Evolutionary conservation across 2,113 vertebrate species (phyloP).

Genomic region (Muntiacus reevesi): DNA sequence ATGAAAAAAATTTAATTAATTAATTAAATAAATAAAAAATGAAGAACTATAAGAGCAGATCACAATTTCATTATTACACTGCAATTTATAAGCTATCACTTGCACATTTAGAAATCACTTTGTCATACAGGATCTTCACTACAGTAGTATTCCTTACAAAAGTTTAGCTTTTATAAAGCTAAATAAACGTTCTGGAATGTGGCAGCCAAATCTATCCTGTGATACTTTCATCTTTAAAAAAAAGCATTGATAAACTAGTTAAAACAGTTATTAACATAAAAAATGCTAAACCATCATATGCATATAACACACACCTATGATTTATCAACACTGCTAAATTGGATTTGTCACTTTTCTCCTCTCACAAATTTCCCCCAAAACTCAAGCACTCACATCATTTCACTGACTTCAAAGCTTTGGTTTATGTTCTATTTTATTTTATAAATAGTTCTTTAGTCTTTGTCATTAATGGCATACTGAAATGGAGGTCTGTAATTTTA

Average conservation of each 20-base stretch:
- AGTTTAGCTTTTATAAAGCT: background rate
- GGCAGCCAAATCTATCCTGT: background rate
- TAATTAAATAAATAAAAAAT: background rate
- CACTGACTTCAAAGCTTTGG: background rate
- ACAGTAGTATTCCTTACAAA: background rate
- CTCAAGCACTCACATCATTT: background rate
- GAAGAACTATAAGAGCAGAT: background rate
- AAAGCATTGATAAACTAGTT: background rate
- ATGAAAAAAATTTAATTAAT: too few species aligned
- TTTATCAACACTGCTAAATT: background rate
- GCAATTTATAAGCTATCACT: background rate
- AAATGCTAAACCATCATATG: background rate
- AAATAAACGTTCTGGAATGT: background rate
- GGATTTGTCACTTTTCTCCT: background rate
- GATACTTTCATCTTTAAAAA: conserved; percentile 4
- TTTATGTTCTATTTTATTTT: background rate
- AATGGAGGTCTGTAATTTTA: conserved; percentile 3
- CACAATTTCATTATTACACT: background rate
- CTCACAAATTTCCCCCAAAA: conserved; percentile 28
- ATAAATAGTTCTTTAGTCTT: conserved; percentile 2
- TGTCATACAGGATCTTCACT: background rate
- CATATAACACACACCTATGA: background rate
- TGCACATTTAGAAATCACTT: conserved; percentile 27
- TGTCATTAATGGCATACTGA: background rate
- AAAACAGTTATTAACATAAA: background rate